Percentiles rank a stretch among this genome's conserved stretches.
Evolutionary conservation across 2,113 vertebrate species (phyloP).

Genomic region (Tinamus guttatus): DNA sequence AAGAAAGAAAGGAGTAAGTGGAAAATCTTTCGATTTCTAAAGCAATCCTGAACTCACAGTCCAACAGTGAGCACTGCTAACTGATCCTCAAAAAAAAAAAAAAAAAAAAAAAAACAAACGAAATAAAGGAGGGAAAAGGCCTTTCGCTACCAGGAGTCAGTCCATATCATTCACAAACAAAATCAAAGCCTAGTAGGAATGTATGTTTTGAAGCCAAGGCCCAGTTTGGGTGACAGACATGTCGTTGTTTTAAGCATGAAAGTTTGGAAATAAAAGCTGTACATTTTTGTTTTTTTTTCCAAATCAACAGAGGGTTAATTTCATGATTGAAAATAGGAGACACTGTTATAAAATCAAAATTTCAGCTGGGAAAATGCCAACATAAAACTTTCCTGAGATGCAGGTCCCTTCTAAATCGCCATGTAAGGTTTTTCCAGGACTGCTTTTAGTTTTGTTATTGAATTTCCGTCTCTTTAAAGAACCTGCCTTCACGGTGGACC

Average conservation of each 20-base stretch:
- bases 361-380: neutral
- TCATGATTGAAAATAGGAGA: neutral
- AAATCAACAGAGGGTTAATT: neutral
- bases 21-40: conserved; percentile 6
- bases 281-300: neutral
- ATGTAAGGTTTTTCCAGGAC: neutral
- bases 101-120: neutral
- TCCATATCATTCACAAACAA: neutral
- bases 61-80: neutral
- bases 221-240: neutral
- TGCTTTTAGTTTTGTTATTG: neutral
- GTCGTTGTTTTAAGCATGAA: neutral
- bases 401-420: neutral
- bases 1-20: neutral
- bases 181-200: neutral
- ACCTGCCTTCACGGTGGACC: neutral
- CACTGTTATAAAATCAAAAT: neutral
- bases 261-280: neutral
- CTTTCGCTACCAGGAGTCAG: neutral
- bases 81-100: neutral
- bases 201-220: neutral
- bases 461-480: neutral
- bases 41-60: neutral
- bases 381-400: neutral
- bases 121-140: neutral